These are phyloP conservation scores for Hylia prasina DNA, from an alignment of 2,113 vertebrate species.

Conservation along the genomic window DNA sequence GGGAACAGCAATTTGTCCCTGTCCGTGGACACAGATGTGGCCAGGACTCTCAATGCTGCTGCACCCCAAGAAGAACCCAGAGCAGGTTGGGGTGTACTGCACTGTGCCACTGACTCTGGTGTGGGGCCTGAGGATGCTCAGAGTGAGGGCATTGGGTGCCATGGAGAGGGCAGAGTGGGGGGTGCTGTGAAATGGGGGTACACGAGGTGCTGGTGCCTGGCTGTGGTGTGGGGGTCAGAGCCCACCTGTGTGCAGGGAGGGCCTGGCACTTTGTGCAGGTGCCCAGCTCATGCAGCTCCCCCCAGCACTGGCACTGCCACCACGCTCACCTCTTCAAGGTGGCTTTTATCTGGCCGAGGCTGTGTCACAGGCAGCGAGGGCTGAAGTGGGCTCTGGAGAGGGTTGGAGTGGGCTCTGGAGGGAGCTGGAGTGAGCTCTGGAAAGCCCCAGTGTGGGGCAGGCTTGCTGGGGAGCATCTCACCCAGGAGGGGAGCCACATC, in stretches of 20 bases:
- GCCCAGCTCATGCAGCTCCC: background rate
- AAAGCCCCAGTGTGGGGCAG: background rate
- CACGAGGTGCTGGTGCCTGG: fast-evolving
- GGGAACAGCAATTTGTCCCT: background rate
- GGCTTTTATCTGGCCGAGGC: background rate
- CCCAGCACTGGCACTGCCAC: fast-evolving
- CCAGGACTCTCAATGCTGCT: fast-evolving
- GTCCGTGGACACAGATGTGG: fast-evolving
- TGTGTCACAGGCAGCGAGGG: background rate
- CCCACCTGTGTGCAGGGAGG: background rate
- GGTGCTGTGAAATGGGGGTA: fast-evolving
- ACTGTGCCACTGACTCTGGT: fast-evolving
- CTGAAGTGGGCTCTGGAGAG: background rate
- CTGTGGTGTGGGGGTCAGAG: fast-evolving
- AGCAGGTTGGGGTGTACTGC: background rate
- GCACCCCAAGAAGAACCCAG: background rate
- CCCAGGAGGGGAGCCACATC: fast-evolving
- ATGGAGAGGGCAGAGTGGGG: fast-evolving
- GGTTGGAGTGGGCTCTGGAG: background rate
- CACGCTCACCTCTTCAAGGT: background rate
- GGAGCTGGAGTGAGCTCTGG: background rate
- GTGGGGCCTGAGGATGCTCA: fast-evolving
- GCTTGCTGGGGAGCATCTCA: background rate
- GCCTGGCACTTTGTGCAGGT: background rate
- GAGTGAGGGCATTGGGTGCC: background rate